phyloP scores from a whole-genome alignment of 2,113 vertebrate genomes.

The Tachysurus fulvidraco region DNA sequence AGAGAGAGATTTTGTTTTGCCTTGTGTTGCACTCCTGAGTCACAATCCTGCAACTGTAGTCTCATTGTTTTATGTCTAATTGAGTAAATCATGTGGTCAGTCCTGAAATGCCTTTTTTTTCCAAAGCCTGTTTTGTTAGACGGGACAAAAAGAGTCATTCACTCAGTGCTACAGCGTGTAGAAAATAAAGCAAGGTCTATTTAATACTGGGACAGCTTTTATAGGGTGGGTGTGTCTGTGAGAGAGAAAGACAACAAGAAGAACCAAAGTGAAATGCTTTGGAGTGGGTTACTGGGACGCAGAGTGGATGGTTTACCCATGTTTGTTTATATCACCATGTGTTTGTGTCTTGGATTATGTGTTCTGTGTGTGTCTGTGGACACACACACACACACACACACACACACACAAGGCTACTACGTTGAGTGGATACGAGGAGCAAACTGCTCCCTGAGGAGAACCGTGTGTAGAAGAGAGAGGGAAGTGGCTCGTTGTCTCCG shows the following conservation, averaged over 20 bases:
- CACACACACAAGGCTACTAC: background rate
- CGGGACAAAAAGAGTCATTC: slow-evolving; percentile 3
- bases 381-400: slow-evolving; percentile 29
- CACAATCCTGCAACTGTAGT: slow-evolving; percentile 57
- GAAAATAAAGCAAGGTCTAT: background rate
- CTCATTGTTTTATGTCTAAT: slow-evolving; percentile 68
- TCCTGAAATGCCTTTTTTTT: slow-evolving; percentile 58
- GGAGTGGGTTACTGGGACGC: background rate
- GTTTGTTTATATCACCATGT: slow-evolving; percentile 36
- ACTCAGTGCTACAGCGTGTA: background rate
- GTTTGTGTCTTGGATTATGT: slow-evolving; percentile 35
- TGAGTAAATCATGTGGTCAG: slow-evolving; percentile 62
- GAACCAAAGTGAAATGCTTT: background rate
- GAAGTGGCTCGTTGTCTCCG: slow-evolving; percentile 62
- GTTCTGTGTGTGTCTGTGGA: slow-evolving; percentile 4
- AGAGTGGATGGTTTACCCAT: background rate
- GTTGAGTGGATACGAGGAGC: background rate
- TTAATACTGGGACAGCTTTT: background rate
- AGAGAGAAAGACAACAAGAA: background rate
- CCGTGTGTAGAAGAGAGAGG: slow-evolving; percentile 45
- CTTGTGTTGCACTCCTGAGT: slow-evolving; percentile 39
- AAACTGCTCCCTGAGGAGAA: background rate
- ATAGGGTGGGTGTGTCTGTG: background rate
- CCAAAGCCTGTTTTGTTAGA: slow-evolving; percentile 60
- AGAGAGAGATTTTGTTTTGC: background rate